Percentiles rank a stretch among this genome's conserved stretches.
These are phyloP conservation scores for Halictus quadricinctus DNA, from an alignment of 2,888 invertebrate species.

Conservation along the genomic window DNA sequence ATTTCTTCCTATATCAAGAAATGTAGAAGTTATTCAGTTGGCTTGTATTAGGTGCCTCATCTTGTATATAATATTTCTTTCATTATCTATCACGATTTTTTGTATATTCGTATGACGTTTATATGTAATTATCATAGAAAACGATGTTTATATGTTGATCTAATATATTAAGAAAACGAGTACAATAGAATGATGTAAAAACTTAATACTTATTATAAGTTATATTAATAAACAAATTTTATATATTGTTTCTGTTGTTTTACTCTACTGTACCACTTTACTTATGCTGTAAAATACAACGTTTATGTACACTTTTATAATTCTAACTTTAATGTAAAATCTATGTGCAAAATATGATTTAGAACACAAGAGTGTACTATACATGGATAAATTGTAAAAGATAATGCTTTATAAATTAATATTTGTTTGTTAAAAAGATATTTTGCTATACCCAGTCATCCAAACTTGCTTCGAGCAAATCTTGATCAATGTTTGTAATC, in stretches of 20 bases:
- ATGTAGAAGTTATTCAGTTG: too few relatives aligned
- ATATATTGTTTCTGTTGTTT: slow-evolving; percentile 1
- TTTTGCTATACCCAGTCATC: background rate
- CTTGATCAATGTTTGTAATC: too few relatives aligned
- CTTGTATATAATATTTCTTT: background rate
- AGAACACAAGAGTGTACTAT: background rate
- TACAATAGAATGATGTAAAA: slow-evolving; percentile 6
- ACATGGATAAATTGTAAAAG: background rate
- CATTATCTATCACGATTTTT: background rate
- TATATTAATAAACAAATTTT: slow-evolving; percentile 12
- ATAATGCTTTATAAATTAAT: background rate
- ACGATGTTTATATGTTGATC: background rate
- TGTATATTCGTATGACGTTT: background rate
- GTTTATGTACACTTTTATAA: background rate
- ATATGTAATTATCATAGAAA: slow-evolving; percentile 8
- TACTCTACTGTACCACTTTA: background rate
- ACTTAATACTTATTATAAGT: background rate
- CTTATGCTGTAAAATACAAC: background rate
- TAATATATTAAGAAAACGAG: slow-evolving; percentile 3
- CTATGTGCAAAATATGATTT: background rate
- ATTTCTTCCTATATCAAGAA: too few relatives aligned
- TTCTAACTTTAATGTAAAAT: background rate
- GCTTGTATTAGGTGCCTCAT: too few relatives aligned
- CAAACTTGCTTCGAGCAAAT: too few relatives aligned
- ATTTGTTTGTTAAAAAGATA: background rate